Base-by-base conservation (phyloP, 2,888 invertebrate species). In the Platycheirus rosarum region DNA sequence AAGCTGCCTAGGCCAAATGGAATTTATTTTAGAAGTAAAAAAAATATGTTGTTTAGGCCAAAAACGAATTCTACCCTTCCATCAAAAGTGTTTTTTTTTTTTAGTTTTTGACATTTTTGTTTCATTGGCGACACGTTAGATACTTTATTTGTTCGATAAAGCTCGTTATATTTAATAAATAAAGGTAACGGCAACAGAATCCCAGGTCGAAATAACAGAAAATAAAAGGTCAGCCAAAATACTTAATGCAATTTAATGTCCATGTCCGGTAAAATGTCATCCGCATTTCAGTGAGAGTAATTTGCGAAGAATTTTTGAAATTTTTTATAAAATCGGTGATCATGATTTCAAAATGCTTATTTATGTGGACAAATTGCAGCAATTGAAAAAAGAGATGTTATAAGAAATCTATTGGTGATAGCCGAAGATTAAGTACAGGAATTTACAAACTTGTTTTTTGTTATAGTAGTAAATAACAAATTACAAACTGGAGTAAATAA, bases 401-500 rank as follows among this genome's bases (percentile, higher is more conserved):
- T 37, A 66, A 66, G 35, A 68, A 66, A 55, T 60, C 29, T 60
- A 35, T 65, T 63, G 73, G 51, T 13, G 65, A 74, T 16, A 74
- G 74, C 53, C 49, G 70, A 32, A 57, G 60, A 70, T 49, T 65
- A 37, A 66, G 57, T 62, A 60, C 70, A 51, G 60, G 75, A 75
- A 46, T 71, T 55, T 75, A 75, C 75, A 82, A 70, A 66, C 46
- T 82, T 69, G 51, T n/a, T n/a, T n/a, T n/a, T n/a, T n/a, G n/a
- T n/a, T n/a, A n/a, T n/a, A n/a, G n/a, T n/a, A n/a, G n/a, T n/a
- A n/a, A n/a, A n/a, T n/a, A n/a, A n/a, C n/a, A n/a, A n/a, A n/a
- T n/a, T n/a, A n/a, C n/a, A n/a, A n/a, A n/a, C 71, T 53, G 46
- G 70, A 57, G 44, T 46, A 55, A 65, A 62, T 7, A 69, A 60